phyloP scores from a whole-genome alignment of 2,113 vertebrate species.

The Zapus hudsonius region DNA sequence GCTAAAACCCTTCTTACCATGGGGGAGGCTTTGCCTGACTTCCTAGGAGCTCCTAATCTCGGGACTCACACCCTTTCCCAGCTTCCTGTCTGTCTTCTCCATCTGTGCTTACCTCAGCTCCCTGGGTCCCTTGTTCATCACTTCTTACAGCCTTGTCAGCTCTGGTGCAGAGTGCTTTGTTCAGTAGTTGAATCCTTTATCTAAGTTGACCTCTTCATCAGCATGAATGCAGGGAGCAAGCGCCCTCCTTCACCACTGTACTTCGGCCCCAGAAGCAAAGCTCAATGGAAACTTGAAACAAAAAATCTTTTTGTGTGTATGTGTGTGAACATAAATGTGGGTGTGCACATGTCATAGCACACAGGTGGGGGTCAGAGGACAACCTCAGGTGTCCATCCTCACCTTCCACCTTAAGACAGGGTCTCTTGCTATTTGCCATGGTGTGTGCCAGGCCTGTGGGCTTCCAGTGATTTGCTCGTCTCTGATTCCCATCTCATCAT shows the following conservation, averaged over 20 bases:
- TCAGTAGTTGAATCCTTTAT: background rate
- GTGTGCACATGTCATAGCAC: too few species aligned
- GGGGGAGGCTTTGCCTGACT: background rate
- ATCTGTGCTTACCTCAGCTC: background rate
- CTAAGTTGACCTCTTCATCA: too few species aligned
- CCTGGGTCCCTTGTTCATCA: background rate
- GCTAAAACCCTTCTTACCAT: background rate
- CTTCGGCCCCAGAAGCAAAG: background rate
- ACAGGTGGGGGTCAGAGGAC: too few species aligned
- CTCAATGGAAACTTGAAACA: background rate
- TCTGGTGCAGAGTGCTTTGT: background rate
- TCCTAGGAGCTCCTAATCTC: background rate
- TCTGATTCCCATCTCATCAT: too few species aligned
- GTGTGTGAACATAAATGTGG: too few species aligned
- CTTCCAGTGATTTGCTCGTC: too few species aligned
- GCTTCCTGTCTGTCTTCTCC: background rate
- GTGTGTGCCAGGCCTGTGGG: too few species aligned
- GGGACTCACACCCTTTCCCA: background rate
- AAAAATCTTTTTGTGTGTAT: too few species aligned
- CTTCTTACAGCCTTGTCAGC: background rate
- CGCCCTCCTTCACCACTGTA: background rate
- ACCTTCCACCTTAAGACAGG: too few species aligned
- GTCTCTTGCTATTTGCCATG: too few species aligned
- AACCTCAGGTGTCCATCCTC: too few species aligned
- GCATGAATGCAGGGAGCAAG: background rate